Base-by-base conservation (phyloP, 2,888 invertebrate genomes). In the Chymomyza fuscimana region DNA sequence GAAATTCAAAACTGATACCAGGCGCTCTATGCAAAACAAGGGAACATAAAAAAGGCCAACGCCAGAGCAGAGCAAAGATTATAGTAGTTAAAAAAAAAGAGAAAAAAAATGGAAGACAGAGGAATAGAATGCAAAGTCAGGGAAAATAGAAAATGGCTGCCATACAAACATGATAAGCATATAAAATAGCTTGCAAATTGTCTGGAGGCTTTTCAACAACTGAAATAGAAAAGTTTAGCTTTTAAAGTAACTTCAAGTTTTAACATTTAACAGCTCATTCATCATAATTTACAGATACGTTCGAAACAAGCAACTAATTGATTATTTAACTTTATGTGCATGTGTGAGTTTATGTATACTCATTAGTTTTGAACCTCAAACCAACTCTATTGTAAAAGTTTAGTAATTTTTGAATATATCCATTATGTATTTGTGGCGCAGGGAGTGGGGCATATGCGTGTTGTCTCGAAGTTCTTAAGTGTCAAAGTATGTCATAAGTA, bases 1-100 rank as follows among this genome's bases (percentile, higher is more conserved):
- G 73, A 79, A 79, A 77, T 67, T 75, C 64, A 67, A 73, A 82
- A 67, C 81, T 79, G 79, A 84, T 84, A 75, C 71, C 75, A 75
- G 68, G 54, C 58, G 70, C 65, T 80, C 86, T 74, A 85, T 82
- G 81, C 74, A 79, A 85, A 82, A 71, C 67, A 80, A 50, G 25
- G 22, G 22, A 58, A 58, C 52, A 19, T 19, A 54, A 19, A 16
- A 16, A 19, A 16, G 16, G 52, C 15, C 58, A 58, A 58, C 58
- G 25, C 22, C 58, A 54, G 22, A 54, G 22, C 54, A 58, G 25
- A 58, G 58, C 25, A 22, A 25, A 58, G 58, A 58, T 58, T 58
- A 58, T 25, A 25, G 58, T 10, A 54, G 75, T 67, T 32, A 74
- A 74, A 71, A 71, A 67, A 75, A 65, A 62, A 50, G 36, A 22